Conservation (phyloP, 1,140 invertebrate species). For the Heterodera schachtii region DNA sequence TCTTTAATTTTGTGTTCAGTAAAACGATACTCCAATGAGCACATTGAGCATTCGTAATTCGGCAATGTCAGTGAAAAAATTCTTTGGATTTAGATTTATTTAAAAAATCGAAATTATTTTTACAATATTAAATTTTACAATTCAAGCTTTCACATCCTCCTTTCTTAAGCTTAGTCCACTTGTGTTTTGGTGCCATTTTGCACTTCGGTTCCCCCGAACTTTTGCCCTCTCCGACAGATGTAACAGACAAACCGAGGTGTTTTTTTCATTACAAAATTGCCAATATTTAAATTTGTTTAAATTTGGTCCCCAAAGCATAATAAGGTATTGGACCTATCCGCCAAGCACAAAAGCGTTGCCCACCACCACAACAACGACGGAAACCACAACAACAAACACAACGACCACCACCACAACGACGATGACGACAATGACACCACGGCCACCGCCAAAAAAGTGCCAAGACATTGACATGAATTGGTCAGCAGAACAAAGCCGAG, state of each 20-base stretch:
- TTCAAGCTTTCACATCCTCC: too few relatives aligned
- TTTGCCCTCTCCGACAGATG: neutral
- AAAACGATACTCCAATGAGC: too few relatives aligned
- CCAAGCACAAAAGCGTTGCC: neutral
- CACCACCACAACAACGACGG: neutral
- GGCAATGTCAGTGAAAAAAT: too few relatives aligned
- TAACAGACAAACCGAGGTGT: neutral
- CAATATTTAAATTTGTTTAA: neutral
- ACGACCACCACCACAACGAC: conserved; percentile 15
- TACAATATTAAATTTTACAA: too few relatives aligned
- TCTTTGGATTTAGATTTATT: too few relatives aligned
- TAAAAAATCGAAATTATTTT: too few relatives aligned
- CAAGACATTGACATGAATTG: conserved; percentile 57
- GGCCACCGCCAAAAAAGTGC: conserved; percentile 38
- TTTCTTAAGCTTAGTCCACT: neutral
- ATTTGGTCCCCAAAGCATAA: neutral
- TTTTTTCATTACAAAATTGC: neutral
- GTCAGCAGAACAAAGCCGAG: neutral
- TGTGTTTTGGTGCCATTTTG: neutral
- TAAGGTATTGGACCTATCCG: conserved; percentile 5
- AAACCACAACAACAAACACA: conserved; percentile 16
- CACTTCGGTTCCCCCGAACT: neutral
- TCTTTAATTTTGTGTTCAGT: too few relatives aligned
- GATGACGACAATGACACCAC: conserved; percentile 14
- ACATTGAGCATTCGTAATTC: too few relatives aligned